Conservation (phyloP, 2,797 vertebrate species). For the Cynodonichthys magdalenae region DNA sequence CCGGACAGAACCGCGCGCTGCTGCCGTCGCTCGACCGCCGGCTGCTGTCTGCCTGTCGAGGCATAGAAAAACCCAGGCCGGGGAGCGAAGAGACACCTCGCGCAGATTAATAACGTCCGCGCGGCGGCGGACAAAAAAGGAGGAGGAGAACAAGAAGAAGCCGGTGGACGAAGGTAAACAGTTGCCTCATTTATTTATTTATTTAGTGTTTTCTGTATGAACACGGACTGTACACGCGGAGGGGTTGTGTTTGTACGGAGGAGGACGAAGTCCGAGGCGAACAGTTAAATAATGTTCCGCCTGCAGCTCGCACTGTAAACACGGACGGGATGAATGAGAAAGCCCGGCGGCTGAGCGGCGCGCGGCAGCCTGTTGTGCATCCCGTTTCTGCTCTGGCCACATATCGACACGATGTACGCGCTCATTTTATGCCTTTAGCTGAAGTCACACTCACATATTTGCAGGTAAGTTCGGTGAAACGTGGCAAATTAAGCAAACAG, state of each 20-base stretch:
- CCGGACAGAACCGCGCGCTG: slow-evolving; percentile 58
- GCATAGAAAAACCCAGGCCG: slow-evolving; percentile 52
- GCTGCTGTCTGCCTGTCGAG: slow-evolving; percentile 51
- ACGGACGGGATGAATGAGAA: slow-evolving; percentile 33
- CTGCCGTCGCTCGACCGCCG: slow-evolving; percentile 38
- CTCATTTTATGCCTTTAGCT: not conserved
- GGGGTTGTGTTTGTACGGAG: slow-evolving; percentile 16
- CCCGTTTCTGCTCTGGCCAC: not conserved
- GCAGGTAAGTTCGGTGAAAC: slow-evolving; percentile 21
- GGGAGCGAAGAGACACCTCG: slow-evolving; percentile 37
- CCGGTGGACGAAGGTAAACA: slow-evolving; percentile 37
- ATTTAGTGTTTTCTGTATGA: not conserved
- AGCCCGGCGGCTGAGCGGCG: slow-evolving; percentile 9
- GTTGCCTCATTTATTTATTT: slow-evolving; percentile 4
- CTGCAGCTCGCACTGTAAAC: slow-evolving; percentile 7
- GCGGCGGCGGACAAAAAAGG: not conserved
- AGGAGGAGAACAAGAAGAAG: slow-evolving; percentile 6
- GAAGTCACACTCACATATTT: not conserved
- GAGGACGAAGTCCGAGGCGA: slow-evolving; percentile 19
- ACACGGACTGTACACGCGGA: not conserved
- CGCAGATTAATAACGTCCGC: slow-evolving; percentile 11
- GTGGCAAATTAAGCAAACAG: not conserved
- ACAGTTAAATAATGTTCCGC: slow-evolving; percentile 12
- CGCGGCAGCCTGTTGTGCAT: slow-evolving; percentile 60
- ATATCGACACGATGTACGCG: no score